Percentiles rank a stretch among this genome's conserved stretches.
Conservation (phyloP, 1,140 invertebrate species). For the Hyles euphorbiae region DNA sequence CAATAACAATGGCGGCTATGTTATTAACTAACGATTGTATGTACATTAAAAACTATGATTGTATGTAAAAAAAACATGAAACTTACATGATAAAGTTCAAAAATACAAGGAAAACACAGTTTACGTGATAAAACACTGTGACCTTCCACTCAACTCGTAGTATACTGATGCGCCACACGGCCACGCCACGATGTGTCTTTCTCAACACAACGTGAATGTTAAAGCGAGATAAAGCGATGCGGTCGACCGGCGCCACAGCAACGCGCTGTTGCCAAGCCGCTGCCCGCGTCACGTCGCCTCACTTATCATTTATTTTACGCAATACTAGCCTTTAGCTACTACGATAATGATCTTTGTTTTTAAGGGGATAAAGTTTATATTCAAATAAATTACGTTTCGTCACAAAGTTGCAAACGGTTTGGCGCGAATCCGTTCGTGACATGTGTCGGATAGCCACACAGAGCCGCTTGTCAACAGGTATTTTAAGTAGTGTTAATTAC, state of each 20-base stretch:
- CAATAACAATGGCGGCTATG: no score
- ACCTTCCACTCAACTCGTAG: slow-evolving; percentile 30
- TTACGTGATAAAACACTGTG: slow-evolving; percentile 26
- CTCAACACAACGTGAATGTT: slow-evolving; percentile 3
- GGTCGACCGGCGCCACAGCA: slow-evolving; percentile 21
- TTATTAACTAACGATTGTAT: no score
- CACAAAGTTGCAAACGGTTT: slow-evolving; percentile 10
- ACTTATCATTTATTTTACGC: slow-evolving; percentile 13
- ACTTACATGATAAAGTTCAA: no score
- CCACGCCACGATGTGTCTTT: slow-evolving; percentile 13
- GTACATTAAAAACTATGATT: no score
- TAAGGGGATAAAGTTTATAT: slow-evolving; percentile 3
- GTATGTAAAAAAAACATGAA: no score
- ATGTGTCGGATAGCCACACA: slow-evolving; percentile 14
- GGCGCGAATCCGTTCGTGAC: slow-evolving; percentile 18
- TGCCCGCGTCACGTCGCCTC: slow-evolving; percentile 9
- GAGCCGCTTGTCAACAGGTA: slow-evolving; percentile 25
- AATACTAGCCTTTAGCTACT: neutral
- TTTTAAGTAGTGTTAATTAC: slow-evolving; percentile 22
- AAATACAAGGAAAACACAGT: neutral
- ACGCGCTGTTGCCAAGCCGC: slow-evolving; percentile 23
- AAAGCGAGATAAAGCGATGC: slow-evolving; percentile 19
- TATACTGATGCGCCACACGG: slow-evolving; percentile 31
- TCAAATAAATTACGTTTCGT: neutral
- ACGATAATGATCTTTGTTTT: slow-evolving; percentile 1